These are phyloP conservation scores for Cottoperca gobio DNA, from an alignment of 2,797 vertebrate genomes.

Conservation along the genomic window DNA sequence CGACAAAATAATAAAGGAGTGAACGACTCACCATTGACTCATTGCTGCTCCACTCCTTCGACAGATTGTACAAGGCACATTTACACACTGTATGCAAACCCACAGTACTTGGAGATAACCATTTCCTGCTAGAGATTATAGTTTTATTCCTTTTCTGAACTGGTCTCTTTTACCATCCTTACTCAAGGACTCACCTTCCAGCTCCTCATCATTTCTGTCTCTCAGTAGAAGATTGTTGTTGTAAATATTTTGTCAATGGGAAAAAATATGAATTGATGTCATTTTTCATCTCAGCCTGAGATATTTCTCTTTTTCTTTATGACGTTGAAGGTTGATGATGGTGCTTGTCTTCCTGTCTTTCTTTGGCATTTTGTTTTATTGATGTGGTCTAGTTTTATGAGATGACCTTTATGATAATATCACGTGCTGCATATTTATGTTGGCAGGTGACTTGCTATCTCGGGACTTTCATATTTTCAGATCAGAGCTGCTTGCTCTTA, in stretches of 20 bases:
- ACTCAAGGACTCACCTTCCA: conserved; percentile 25
- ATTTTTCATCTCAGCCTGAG: conserved; percentile 29
- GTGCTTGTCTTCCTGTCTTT: conserved; percentile 46
- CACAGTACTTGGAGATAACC: not conserved
- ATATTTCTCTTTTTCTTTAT: conserved; percentile 26
- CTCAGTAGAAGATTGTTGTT: conserved; percentile 8
- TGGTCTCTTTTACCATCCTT: not conserved
- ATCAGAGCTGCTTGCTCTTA: conserved; percentile 1
- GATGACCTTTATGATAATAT: conserved; percentile 60
- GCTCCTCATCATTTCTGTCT: not conserved
- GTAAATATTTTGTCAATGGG: conserved; percentile 32
- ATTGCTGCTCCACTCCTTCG: not conserved
- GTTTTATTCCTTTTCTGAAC: conserved; percentile 18
- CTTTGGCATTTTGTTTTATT: conserved; percentile 63
- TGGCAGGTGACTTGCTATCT: conserved; percentile 28
- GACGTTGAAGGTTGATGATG: conserved; percentile 30
- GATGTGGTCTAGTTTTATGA: conserved; percentile 56
- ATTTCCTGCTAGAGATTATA: not conserved
- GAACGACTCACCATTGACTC: conserved; percentile 13
- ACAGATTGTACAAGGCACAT: not conserved
- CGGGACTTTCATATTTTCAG: conserved; percentile 34
- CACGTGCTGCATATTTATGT: conserved; percentile 36
- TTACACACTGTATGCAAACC: not conserved
- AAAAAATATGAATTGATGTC: conserved; percentile 25
- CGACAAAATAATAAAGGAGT: not conserved